Evolutionary conservation across 2,113 vertebrate genomes (phyloP).

Genomic region (Indicator maculatus): DNA sequence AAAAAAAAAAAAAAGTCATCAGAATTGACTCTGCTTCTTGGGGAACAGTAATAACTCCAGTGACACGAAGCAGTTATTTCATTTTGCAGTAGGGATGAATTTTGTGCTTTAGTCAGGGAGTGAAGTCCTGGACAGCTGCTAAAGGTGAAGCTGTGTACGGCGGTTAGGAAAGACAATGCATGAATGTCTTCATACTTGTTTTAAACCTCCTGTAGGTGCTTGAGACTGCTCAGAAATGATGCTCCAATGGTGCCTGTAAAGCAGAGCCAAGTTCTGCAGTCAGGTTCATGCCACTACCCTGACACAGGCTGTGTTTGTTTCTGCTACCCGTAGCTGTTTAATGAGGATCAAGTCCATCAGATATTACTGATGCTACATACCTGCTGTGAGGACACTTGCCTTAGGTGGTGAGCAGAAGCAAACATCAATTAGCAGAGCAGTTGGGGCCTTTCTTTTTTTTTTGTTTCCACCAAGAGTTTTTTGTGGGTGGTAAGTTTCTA

Average conservation of each 20-base stretch:
- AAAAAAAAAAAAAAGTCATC: neutral
- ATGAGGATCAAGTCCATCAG: neutral
- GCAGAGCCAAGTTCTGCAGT: neutral
- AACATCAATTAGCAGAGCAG: neutral
- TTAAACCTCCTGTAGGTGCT: neutral
- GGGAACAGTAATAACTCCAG: neutral
- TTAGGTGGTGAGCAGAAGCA: neutral
- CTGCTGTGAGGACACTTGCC: neutral
- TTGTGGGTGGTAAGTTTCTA: neutral
- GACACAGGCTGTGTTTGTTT: neutral
- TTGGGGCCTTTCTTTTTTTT: neutral
- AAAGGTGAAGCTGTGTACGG: neutral
- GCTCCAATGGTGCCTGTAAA: neutral
- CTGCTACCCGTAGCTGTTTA: neutral
- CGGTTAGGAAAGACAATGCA: neutral
- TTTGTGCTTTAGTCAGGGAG: neutral
- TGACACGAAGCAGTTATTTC: neutral
- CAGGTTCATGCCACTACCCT: neutral
- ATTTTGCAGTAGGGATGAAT: neutral
- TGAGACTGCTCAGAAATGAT: neutral
- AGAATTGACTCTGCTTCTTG: neutral
- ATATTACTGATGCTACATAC: neutral
- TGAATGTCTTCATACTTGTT: neutral
- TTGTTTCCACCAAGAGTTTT: neutral
- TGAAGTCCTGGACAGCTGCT: neutral